phyloP scores from a whole-genome alignment of 2,797 vertebrate species.

The Clamator glandarius region DNA sequence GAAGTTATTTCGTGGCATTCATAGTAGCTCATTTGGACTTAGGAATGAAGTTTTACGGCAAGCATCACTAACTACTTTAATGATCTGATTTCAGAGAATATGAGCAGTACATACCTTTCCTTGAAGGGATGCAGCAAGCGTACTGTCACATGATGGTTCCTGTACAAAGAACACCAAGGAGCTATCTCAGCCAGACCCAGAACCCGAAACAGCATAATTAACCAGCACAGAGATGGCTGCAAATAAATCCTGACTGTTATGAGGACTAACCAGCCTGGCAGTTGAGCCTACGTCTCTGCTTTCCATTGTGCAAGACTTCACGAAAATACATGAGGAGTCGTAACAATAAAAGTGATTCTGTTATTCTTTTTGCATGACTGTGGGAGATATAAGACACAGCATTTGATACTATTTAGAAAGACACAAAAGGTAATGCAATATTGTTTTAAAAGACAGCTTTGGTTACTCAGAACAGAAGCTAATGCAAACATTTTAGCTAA shows the following conservation, averaged over 20 bases:
- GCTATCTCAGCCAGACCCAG: not conserved
- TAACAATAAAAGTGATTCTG: not conserved
- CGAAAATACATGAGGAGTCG: not conserved
- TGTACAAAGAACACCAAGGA: not conserved
- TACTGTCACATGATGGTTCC: not conserved
- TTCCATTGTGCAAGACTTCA: not conserved
- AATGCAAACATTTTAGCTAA: not conserved
- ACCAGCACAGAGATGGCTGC: not conserved
- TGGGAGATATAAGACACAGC: not conserved
- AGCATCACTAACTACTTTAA: not conserved
- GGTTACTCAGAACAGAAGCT: not conserved
- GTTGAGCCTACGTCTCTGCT: not conserved
- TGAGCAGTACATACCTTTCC: fast-evolving
- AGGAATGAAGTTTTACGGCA: not conserved
- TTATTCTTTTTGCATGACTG: not conserved
- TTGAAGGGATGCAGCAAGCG: not conserved
- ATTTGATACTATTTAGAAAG: not conserved
- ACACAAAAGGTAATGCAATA: not conserved
- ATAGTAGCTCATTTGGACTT: not conserved
- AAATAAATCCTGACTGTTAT: not conserved
- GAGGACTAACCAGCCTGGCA: not conserved
- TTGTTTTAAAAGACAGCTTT: not conserved
- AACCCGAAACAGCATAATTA: not conserved
- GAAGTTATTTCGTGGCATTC: not conserved
- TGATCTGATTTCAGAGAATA: not conserved